Percentiles rank a stretch among this genome's conserved stretches.
Conservation (phyloP, 2,888 invertebrate species). For the Amblyjoppa fuscipennis region DNA sequence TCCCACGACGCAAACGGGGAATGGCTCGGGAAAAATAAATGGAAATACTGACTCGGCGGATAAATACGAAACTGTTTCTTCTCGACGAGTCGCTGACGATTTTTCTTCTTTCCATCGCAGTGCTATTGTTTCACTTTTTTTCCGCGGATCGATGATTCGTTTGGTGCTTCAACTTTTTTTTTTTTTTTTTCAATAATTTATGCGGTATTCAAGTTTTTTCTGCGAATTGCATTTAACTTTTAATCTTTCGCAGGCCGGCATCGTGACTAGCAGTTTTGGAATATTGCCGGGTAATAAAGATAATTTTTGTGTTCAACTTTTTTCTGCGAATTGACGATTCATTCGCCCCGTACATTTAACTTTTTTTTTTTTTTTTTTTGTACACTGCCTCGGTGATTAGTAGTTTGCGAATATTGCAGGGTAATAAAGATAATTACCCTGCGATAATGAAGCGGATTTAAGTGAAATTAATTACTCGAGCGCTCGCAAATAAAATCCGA, state of each 20-base stretch:
- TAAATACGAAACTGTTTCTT: background rate
- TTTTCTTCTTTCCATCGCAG: background rate
- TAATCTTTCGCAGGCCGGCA: background rate
- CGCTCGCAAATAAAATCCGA: constrained; percentile 14
- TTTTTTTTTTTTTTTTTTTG: background rate
- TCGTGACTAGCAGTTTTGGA: background rate
- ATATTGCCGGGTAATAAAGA: background rate
- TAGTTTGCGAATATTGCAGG: background rate
- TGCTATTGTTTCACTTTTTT: background rate
- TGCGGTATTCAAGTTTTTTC: background rate
- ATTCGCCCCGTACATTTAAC: background rate
- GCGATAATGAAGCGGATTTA: constrained; percentile 42
- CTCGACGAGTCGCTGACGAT: background rate
- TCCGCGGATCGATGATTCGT: background rate
- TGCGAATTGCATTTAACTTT: background rate
- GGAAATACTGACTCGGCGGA: constrained; percentile 5
- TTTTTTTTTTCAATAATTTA: background rate
- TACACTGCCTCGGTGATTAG: background rate
- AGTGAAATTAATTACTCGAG: constrained; percentile 41
- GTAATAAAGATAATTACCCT: constrained; percentile 12
- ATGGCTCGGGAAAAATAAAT: constrained; percentile 4
- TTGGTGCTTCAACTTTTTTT: background rate
- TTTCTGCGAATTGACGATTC: background rate
- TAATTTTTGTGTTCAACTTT: background rate
- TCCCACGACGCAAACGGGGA: constrained; percentile 16